These are phyloP conservation scores for Himantopus leucocephalus DNA, from an alignment of 2,113 vertebrate species.

Conservation along the genomic window DNA sequence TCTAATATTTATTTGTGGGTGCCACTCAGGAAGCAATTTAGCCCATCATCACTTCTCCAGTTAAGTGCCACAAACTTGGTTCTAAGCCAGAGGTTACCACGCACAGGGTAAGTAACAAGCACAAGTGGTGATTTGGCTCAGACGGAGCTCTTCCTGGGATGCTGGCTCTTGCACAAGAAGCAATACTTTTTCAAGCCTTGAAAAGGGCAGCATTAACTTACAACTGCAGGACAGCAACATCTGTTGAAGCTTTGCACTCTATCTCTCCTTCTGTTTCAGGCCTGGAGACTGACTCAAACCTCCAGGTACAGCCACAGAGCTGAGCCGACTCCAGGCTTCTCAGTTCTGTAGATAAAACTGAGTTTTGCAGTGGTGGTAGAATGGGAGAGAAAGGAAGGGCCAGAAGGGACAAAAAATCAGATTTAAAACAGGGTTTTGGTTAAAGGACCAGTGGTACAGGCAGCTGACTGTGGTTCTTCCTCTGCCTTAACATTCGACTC, in stretches of 20 bases:
- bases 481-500: neutral
- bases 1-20: constrained; percentile 37
- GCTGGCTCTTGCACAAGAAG: neutral
- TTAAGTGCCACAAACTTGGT: neutral
- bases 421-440: neutral
- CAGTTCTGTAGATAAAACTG: neutral
- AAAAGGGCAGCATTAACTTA: neutral
- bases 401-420: neutral
- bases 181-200: neutral
- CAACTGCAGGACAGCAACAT: neutral
- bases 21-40: constrained; percentile 16
- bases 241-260: neutral
- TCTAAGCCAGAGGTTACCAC: neutral
- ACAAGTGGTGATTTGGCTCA: neutral
- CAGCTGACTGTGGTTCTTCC: neutral
- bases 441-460: neutral
- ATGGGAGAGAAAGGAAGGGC: neutral
- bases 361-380: neutral
- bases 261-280: neutral
- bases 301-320: neutral
- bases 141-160: neutral
- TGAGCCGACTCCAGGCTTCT: neutral
- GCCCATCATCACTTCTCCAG: neutral
- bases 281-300: neutral
- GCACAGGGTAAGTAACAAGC: neutral